Conservation (phyloP, 2,888 invertebrate species). For the Eustalomyia histrio region DNA sequence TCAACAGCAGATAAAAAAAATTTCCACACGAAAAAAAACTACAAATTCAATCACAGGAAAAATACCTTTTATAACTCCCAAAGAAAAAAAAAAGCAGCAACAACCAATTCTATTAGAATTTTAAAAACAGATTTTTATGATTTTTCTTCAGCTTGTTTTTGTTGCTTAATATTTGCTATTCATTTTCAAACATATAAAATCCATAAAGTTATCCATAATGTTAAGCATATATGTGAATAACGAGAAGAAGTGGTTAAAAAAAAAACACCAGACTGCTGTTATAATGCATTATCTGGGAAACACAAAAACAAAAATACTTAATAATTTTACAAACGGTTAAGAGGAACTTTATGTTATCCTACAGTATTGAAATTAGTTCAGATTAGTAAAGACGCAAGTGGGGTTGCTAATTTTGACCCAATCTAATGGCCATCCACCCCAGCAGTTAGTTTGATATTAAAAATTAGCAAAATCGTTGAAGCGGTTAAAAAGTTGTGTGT, state of each 20-base stretch:
- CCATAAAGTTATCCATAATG: conserved; percentile 3
- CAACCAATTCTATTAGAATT: conserved; percentile 8
- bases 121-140: conserved; percentile 4
- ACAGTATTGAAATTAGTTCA: too few relatives aligned
- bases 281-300: background rate
- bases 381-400: too few relatives aligned
- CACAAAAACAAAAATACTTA: background rate
- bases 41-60: background rate
- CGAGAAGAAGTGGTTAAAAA: background rate
- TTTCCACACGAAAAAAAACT: background rate
- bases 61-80: conserved; percentile 5
- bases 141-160: background rate
- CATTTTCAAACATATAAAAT: conserved; percentile 12
- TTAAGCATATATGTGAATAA: background rate
- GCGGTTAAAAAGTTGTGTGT: too few relatives aligned
- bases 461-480: too few relatives aligned
- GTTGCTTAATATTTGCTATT: background rate
- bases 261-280: background rate
- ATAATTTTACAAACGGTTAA: background rate
- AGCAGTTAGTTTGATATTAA: too few relatives aligned
- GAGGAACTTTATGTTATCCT: too few relatives aligned
- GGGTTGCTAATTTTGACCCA: too few relatives aligned
- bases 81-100: background rate
- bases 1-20: conserved; percentile 1
- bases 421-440: too few relatives aligned